These are phyloP conservation scores for Galeopsomyia nigrocyanea DNA, from an alignment of 2,888 invertebrate species.

Conservation along the genomic window DNA sequence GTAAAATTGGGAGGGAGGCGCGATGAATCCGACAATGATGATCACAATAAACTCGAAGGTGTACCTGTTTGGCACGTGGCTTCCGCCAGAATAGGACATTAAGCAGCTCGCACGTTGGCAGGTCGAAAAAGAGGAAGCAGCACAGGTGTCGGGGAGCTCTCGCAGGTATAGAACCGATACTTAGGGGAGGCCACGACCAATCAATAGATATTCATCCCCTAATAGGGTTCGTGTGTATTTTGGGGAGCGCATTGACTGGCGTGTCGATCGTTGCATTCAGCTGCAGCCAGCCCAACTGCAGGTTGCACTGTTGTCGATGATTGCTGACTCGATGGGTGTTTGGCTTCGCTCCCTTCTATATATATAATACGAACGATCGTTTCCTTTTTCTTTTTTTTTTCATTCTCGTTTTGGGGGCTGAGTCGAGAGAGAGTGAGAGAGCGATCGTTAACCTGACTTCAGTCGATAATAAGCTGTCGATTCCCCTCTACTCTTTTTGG, in stretches of 20 bases:
- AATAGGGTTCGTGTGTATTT: conserved; percentile 7
- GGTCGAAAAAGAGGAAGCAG: conserved; percentile 35
- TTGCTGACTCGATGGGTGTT: conserved; percentile 1
- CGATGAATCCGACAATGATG: conserved; percentile 5
- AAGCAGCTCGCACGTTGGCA: conserved; percentile 29
- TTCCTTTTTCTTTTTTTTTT: conserved; percentile 15
- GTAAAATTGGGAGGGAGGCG: background rate
- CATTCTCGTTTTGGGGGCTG: conserved; percentile 7
- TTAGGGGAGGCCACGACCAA: conserved; percentile 57
- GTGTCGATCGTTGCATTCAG: conserved; percentile 61
- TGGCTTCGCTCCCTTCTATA: conserved; percentile 23
- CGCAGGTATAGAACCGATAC: conserved; percentile 50
- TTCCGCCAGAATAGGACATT: conserved; percentile 38
- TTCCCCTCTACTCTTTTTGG: conserved; percentile 9
- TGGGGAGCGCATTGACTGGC: conserved; percentile 54
- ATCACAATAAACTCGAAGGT: conserved; percentile 7
- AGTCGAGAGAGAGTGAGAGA: background rate
- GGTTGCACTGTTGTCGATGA: conserved; percentile 59
- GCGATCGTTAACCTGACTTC: conserved; percentile 30
- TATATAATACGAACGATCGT: background rate
- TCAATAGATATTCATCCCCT: conserved; percentile 67
- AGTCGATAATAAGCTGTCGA: conserved; percentile 32
- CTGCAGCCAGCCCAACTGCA: conserved; percentile 58
- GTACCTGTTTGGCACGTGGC: conserved; percentile 63
- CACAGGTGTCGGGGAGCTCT: conserved; percentile 39